Conservation (phyloP, 2,888 invertebrate species). For the Griposia aprilina region DNA sequence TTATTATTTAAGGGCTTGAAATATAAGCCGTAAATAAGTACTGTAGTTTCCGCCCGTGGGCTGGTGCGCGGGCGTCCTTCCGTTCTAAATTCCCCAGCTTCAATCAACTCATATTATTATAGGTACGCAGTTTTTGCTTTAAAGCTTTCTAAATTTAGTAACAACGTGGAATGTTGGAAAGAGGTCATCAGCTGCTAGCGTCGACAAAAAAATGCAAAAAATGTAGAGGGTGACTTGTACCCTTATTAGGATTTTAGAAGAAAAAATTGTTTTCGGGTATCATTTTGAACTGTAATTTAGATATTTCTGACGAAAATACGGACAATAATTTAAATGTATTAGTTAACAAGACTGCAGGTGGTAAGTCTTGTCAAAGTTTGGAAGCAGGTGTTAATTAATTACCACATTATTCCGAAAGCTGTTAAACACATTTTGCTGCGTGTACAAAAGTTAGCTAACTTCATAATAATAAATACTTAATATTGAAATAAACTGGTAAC, state of each 20-base stretch:
- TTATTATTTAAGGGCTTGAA: constrained; percentile 50
- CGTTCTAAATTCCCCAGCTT: constrained; percentile 57
- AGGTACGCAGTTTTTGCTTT: constrained; percentile 61
- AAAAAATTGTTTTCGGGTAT: constrained; percentile 17
- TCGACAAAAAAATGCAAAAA: constrained; percentile 53
- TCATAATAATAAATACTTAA: background rate
- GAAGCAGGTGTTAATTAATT: constrained; percentile 24
- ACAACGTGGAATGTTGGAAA: constrained; percentile 66
- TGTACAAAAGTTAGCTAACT: background rate
- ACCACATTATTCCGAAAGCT: background rate
- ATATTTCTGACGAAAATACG: constrained; percentile 6
- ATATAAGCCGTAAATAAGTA: constrained; percentile 51
- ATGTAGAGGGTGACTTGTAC: constrained; percentile 55
- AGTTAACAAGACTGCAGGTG: constrained; percentile 25
- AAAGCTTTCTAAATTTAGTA: constrained; percentile 68
- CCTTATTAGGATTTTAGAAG: constrained; percentile 54
- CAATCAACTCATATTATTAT: constrained; percentile 59
- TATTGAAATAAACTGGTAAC: constrained; percentile 3
- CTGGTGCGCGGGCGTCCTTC: constrained; percentile 63
- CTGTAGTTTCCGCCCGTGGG: constrained; percentile 67
- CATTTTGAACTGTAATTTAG: constrained; percentile 25
- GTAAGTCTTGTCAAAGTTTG: background rate
- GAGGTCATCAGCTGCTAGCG: constrained; percentile 64
- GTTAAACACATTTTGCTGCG: background rate
- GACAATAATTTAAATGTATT: constrained; percentile 17